Conservation (phyloP, 2,113 vertebrate species). For the Tachysurus vachellii region DNA sequence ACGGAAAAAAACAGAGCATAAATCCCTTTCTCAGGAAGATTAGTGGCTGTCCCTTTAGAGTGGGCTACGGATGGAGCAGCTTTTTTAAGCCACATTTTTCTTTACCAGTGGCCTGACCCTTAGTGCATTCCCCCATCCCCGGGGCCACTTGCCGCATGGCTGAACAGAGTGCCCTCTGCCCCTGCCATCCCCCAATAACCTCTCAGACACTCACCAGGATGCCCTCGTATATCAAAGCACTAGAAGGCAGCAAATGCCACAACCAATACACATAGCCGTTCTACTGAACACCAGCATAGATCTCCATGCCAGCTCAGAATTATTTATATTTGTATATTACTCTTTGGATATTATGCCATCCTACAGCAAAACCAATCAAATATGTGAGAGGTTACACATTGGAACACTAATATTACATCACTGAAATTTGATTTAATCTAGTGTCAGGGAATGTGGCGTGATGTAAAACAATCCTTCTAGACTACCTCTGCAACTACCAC, state of each 20-base stretch:
- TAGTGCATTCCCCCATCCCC: slow-evolving; percentile 61
- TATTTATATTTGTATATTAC: background rate
- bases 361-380: background rate
- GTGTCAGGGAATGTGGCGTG: slow-evolving; percentile 15
- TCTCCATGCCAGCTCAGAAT: background rate
- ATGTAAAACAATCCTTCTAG: slow-evolving; percentile 48
- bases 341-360: background rate
- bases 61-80: slow-evolving; percentile 60
- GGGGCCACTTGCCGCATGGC: slow-evolving; percentile 53
- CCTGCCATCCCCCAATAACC: slow-evolving; percentile 32
- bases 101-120: slow-evolving; percentile 72
- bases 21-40: slow-evolving; percentile 80
- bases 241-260: background rate
- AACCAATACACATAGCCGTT: background rate
- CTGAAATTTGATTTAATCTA: slow-evolving; percentile 14
- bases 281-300: background rate
- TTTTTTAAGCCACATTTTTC: slow-evolving; percentile 77
- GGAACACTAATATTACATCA: background rate
- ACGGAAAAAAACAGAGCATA: slow-evolving; percentile 55
- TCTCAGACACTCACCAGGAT: slow-evolving; percentile 69
- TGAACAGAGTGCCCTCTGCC: slow-evolving; percentile 31
- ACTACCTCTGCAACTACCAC: slow-evolving; percentile 65
- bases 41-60: slow-evolving; percentile 74
- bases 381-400: background rate
- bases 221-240: slow-evolving; percentile 59